phyloP scores from a whole-genome alignment of 1,140 invertebrate species.

The fruit fly (Drosophila melanogaster) region DNA sequence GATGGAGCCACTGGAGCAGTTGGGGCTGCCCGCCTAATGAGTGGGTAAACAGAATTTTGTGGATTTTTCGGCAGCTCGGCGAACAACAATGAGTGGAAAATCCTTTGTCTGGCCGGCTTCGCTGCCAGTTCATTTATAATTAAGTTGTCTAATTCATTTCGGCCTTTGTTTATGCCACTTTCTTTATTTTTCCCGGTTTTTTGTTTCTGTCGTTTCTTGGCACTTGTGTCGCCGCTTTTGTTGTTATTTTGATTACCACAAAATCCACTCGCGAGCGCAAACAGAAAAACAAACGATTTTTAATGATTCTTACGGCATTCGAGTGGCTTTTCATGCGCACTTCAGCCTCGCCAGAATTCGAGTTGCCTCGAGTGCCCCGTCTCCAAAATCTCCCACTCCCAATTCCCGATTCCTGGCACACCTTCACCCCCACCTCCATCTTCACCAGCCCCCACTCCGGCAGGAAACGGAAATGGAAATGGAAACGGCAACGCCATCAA shows the following conservation, averaged over 20 bases:
- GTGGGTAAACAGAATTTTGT: slow-evolving; percentile 71
- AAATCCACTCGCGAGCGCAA: slow-evolving; percentile 68
- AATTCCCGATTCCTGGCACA: background rate
- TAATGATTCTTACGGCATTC: slow-evolving; percentile 82
- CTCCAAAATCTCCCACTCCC: background rate
- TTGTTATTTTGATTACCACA: slow-evolving; percentile 76
- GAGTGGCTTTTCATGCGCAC: slow-evolving; percentile 80
- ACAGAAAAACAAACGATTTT: slow-evolving; percentile 68
- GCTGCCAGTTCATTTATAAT: slow-evolving; percentile 78
- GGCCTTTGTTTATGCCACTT: slow-evolving; percentile 64
- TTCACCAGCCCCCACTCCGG: background rate
- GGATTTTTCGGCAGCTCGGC: slow-evolving; percentile 44
- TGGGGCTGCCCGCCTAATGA: slow-evolving; percentile 58
- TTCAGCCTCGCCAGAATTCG: slow-evolving; percentile 47
- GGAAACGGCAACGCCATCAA: slow-evolving; percentile 71
- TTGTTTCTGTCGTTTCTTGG: slow-evolving; percentile 27
- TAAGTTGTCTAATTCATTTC: slow-evolving; percentile 84
- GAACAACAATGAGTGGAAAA: slow-evolving; percentile 55
- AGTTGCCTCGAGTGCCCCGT: slow-evolving; percentile 24
- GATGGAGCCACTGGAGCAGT: background rate
- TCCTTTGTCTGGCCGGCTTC: slow-evolving; percentile 65
- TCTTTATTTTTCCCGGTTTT: slow-evolving; percentile 10
- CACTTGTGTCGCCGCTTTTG: slow-evolving; percentile 50
- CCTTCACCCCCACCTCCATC: background rate
- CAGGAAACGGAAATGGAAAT: slow-evolving; percentile 73